Percentiles rank a stretch among this genome's conserved stretches.
Conservation (phyloP, 2,113 vertebrate species). For the Alouatta palliata region DNA sequence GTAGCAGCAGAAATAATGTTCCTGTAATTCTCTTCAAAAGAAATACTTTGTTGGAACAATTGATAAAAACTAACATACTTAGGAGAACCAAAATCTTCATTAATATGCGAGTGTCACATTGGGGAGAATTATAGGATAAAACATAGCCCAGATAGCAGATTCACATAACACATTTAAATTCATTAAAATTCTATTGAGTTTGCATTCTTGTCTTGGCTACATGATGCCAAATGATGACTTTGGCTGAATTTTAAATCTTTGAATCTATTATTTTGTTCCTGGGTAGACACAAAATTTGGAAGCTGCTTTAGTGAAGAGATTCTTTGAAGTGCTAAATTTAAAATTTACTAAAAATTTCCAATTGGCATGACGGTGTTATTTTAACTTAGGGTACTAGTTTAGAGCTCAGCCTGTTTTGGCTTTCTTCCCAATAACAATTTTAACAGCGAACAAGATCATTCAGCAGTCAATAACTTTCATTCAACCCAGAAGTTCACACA, state of each 20-base stretch:
- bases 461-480: not conserved
- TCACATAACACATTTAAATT: not conserved
- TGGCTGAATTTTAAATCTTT: conserved; percentile 21
- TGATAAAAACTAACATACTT: conserved; percentile 22
- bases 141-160: not conserved
- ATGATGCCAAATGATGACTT: conserved; percentile 1
- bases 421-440: not conserved
- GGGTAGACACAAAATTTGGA: not conserved
- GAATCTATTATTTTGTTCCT: not conserved
- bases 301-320: not conserved
- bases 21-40: not conserved
- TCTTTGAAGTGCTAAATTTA: not conserved
- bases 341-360: not conserved
- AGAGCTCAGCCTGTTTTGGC: not conserved
- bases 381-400: not conserved
- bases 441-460: not conserved
- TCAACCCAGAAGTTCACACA: not conserved
- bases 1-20: not conserved
- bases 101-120: not conserved
- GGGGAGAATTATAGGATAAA: not conserved
- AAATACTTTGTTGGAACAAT: not conserved
- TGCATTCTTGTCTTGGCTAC: not conserved
- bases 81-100: not conserved
- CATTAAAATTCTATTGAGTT: not conserved
- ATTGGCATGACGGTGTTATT: not conserved